These are phyloP conservation scores for Cyrtodaria siliqua DNA, from an alignment of 2,888 invertebrate species.

Conservation along the genomic window DNA sequence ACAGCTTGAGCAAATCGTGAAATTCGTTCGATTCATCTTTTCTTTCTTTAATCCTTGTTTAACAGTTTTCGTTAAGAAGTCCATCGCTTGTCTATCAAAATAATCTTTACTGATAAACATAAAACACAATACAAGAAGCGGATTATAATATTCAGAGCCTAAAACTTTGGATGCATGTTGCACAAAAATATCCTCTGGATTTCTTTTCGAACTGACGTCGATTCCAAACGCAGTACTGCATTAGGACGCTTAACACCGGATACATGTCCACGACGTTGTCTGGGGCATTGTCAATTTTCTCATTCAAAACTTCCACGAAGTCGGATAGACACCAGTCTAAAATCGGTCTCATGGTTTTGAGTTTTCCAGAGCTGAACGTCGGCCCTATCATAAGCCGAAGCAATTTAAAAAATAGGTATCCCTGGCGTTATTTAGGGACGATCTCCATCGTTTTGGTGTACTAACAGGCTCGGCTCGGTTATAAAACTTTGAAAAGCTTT, in stretches of 20 bases:
- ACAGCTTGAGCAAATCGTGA: conserved; percentile 38
- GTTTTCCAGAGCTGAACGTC: conserved; percentile 55
- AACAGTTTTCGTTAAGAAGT: conserved; percentile 39
- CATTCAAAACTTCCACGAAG: conserved; percentile 33
- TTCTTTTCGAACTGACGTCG: conserved; percentile 60
- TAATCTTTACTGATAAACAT: conserved; percentile 23
- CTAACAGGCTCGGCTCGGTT: conserved; percentile 47
- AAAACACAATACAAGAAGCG: conserved; percentile 33
- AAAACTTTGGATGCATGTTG: conserved; percentile 52
- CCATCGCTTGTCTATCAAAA: conserved; percentile 33
- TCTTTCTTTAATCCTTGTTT: conserved; percentile 40
- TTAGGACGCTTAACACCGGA: conserved; percentile 35
- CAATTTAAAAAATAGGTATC: conserved; percentile 62
- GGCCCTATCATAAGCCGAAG: conserved; percentile 48
- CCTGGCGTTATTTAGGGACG: conserved; percentile 34
- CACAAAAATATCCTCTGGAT: conserved; percentile 60
- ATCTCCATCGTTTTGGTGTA: conserved; percentile 20
- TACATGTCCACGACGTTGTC: conserved; percentile 45
- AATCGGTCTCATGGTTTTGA: conserved; percentile 52
- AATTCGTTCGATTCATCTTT: conserved; percentile 5
- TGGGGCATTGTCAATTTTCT: conserved; percentile 3
- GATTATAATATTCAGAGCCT: conserved; percentile 6
- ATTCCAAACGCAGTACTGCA: conserved; percentile 65
- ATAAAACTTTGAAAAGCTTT: conserved; percentile 66
- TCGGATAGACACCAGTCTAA: conserved; percentile 42